Percentiles rank a stretch among this genome's conserved stretches.
These are phyloP conservation scores for Nasonovia ribisnigri DNA, from an alignment of 2,888 invertebrate genomes.

Conservation along the genomic window DNA sequence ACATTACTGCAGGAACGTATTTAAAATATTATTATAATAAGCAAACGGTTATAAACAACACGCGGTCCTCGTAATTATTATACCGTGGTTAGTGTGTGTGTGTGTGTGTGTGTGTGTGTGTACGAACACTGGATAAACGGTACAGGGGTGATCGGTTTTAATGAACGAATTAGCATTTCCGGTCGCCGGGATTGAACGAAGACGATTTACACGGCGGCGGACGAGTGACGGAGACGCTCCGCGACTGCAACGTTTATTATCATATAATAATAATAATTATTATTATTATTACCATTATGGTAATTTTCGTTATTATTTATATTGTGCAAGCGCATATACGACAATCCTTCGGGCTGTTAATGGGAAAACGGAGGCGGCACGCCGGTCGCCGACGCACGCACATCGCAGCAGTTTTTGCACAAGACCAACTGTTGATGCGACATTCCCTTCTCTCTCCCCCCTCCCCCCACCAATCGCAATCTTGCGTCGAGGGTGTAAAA, in stretches of 20 bases:
- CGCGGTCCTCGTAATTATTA: conserved; percentile 18
- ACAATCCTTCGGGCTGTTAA: neutral
- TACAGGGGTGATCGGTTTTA: neutral
- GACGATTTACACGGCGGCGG: conserved; percentile 8
- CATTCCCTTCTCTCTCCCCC: neutral
- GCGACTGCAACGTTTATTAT: neutral
- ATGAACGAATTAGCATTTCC: conserved; percentile 50
- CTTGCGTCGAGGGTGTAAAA: neutral
- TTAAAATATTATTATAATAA: conserved; percentile 14
- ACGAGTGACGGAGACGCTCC: neutral
- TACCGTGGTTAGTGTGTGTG: neutral
- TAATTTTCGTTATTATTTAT: neutral
- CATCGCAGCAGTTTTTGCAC: neutral
- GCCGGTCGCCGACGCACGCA: neutral
- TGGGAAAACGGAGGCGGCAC: neutral
- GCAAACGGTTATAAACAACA: conserved; percentile 34
- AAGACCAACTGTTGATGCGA: conserved; percentile 51
- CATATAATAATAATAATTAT: neutral
- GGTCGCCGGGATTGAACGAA: conserved; percentile 11
- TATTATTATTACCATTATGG: neutral
- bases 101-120: neutral
- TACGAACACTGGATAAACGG: neutral
- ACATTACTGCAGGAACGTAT: neutral
- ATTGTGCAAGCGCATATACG: neutral
- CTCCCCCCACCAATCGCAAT: neutral